phyloP scores from a whole-genome alignment of 2,888 invertebrate species.

The Pandemis cinnamomeana region DNA sequence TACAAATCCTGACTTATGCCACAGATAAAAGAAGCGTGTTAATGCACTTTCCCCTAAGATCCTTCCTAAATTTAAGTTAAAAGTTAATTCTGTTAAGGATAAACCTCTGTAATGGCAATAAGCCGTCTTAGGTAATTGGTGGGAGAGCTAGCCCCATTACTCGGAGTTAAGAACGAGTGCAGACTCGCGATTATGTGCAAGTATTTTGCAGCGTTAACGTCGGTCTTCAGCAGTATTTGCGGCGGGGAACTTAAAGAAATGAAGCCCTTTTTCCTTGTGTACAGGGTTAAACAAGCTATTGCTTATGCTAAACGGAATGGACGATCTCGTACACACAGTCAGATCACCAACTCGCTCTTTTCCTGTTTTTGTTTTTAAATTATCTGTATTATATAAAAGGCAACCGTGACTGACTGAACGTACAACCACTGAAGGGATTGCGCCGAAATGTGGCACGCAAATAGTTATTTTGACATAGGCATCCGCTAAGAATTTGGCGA shows the following conservation, averaged over 20 bases:
- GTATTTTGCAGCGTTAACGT: slow-evolving; percentile 14
- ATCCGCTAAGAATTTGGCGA: no score
- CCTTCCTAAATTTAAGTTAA: slow-evolving; percentile 18
- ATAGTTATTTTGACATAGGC: no score
- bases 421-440: no score
- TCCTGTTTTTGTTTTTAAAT: no score
- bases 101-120: slow-evolving; percentile 8
- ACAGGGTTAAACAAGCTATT: no score
- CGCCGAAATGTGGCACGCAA: no score
- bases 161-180: slow-evolving; percentile 28
- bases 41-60: neutral
- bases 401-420: no score
- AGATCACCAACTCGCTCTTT: no score
- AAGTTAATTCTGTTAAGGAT: slow-evolving; percentile 6
- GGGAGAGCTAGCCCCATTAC: slow-evolving; percentile 26
- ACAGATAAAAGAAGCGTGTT: neutral
- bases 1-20: neutral
- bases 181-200: slow-evolving; percentile 25
- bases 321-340: no score
- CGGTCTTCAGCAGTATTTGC: neutral
- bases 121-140: slow-evolving; percentile 19
- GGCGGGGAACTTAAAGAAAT: neutral
- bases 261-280: neutral
- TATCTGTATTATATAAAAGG: no score
- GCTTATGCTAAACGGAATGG: no score